Base-by-base conservation (phyloP, 1,140 invertebrate genomes). In the Trialeurodes vaporariorum region DNA sequence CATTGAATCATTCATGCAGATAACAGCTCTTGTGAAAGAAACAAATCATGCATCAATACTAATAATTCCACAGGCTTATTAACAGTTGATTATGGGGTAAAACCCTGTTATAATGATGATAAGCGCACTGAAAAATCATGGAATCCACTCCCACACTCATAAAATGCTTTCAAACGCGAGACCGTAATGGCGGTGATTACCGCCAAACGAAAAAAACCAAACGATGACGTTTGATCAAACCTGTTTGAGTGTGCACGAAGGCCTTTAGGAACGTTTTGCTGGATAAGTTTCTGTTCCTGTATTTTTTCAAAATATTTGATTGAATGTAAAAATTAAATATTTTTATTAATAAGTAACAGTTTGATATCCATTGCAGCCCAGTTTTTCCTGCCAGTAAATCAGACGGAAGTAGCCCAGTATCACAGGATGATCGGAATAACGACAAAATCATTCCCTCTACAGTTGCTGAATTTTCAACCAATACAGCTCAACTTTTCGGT, bases 401-500 rank as follows among this genome's bases (percentile, higher is more conserved):
- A n/a, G 64, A 66, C 59, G 69, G 63, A 13, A 70, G 61, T 62
- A 27, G 67, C 9, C 67, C 61, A 60, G 40, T 64, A 25, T 61
- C 63, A 22, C 63, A 27, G 5, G 72, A 49, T 34, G 23, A 49
- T 59, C 40, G 27, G 17, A 66, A 49, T 27, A 60, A 49, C 27
- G 22, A 25, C 22, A 26, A 22, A 23, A 5, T 13, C 9, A 34
- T 34, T 27, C 49, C 25, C 66, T 58, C 59, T 0, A 73, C 67
- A 25, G 72, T 69, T 12, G 70, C 73, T 49, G 76, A 68, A 22
- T 63, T 27, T 2, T 25, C 27, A 27, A 63, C 61, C 1, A 26
- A 34, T 27, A 64, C 75, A 25, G 74, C 70, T 25, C 76, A 76
- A 67, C 71, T 83, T 12, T 77, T 83, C 66, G 79, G 79, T n/a